phyloP scores from a whole-genome alignment of 2,888 invertebrate genomes.

The Habroteleia sp. region DNA sequence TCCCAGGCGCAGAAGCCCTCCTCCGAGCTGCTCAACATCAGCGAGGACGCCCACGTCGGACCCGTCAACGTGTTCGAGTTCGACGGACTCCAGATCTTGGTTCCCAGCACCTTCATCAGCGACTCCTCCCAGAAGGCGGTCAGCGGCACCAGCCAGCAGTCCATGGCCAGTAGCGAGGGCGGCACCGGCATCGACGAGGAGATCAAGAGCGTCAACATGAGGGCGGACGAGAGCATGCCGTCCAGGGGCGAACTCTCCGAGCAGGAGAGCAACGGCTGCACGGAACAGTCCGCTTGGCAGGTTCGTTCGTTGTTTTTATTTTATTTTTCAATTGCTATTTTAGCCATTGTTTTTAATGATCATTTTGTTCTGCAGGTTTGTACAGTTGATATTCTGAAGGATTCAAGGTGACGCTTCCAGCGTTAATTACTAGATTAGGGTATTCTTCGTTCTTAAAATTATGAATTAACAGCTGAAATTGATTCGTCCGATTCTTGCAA shows the following conservation, averaged over 20 bases:
- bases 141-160: constrained; percentile 79
- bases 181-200: constrained; percentile 78
- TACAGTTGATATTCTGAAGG: too few relatives aligned
- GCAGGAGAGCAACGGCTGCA: constrained; percentile 92
- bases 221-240: constrained; percentile 93
- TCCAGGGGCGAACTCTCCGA: constrained; percentile 92
- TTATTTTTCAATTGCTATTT: too few relatives aligned
- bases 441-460: too few relatives aligned
- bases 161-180: constrained; percentile 78
- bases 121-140: constrained; percentile 80
- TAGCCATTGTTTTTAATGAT: too few relatives aligned
- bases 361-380: too few relatives aligned
- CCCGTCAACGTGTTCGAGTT: constrained; percentile 82
- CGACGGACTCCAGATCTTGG: constrained; percentile 81
- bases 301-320: too few relatives aligned
- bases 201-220: constrained; percentile 86
- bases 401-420: too few relatives aligned
- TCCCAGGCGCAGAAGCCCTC: constrained; percentile 74
- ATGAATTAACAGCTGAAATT: too few relatives aligned
- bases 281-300: constrained; percentile 89
- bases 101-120: constrained; percentile 80
- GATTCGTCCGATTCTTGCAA: too few relatives aligned
- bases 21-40: constrained; percentile 77
- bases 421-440: too few relatives aligned
- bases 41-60: constrained; percentile 79